phyloP scores from a whole-genome alignment of 2,797 vertebrate genomes.

The Aplochiton taeniatus region DNA sequence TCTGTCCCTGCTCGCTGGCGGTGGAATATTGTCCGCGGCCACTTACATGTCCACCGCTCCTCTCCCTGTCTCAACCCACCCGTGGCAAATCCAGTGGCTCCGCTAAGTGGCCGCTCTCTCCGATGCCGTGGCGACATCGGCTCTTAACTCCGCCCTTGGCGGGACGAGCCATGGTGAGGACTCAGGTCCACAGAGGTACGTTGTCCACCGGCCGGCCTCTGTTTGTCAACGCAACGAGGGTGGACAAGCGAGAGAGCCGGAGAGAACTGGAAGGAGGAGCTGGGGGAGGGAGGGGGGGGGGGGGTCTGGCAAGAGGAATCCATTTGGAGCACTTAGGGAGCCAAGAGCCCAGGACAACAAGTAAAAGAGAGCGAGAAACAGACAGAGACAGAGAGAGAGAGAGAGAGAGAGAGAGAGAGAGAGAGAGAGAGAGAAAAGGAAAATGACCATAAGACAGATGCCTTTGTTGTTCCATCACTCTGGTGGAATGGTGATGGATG shows the following conservation, averaged over 20 bases:
- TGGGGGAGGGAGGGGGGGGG: constrained; percentile 1
- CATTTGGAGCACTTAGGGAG: constrained; percentile 70
- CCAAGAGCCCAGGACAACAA: constrained; percentile 53
- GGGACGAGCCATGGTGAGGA: not conserved
- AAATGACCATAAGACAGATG: constrained; percentile 56
- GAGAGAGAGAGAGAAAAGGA: not conserved
- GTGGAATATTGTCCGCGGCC: too few species aligned
- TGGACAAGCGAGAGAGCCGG: constrained; percentile 6
- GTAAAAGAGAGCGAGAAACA: constrained; percentile 34
- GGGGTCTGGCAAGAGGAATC: constrained; percentile 56
- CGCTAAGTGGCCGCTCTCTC: too few species aligned
- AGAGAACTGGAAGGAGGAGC: constrained; percentile 25
- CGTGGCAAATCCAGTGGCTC: too few species aligned
- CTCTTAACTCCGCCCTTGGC: constrained; percentile 24
- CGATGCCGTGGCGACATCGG: too few species aligned
- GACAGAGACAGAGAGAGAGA: too few species aligned
- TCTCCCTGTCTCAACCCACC: too few species aligned
- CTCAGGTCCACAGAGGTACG: constrained; percentile 23
- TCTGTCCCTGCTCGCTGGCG: too few species aligned
- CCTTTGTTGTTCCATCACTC: constrained; percentile 19
- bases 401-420: too few species aligned
- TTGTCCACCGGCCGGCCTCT: constrained; percentile 43
- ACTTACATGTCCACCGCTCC: too few species aligned
- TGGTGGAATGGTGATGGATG: constrained; percentile 31
- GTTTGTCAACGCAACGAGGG: constrained; percentile 45